These are phyloP conservation scores for Drosophila nannoptera DNA, from an alignment of 1,140 invertebrate species.

Conservation along the genomic window DNA sequence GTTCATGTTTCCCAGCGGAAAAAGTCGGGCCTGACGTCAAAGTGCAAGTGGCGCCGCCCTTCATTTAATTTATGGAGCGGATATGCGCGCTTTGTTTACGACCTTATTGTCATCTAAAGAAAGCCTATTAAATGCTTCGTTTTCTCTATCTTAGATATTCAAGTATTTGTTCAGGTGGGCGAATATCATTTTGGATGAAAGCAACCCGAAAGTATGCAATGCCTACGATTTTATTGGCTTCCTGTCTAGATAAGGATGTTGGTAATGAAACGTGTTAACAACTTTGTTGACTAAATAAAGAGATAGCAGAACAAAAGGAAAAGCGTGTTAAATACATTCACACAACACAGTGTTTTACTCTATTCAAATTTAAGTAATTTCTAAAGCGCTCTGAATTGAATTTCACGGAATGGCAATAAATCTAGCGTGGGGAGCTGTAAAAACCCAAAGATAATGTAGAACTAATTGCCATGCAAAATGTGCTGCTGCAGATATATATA, in stretches of 20 bases:
- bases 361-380: too few relatives aligned
- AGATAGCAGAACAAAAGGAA: too few relatives aligned
- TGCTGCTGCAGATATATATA: not conserved
- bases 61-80: not conserved
- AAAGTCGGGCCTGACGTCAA: conserved; percentile 29
- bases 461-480: conserved; percentile 42
- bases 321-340: too few relatives aligned
- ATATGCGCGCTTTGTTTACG: conserved; percentile 14
- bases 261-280: not conserved
- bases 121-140: not conserved
- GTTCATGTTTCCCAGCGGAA: conserved; percentile 1
- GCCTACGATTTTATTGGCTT: too few relatives aligned
- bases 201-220: conserved; percentile 26
- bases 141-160: too few relatives aligned
- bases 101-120: conserved; percentile 7
- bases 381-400: too few relatives aligned
- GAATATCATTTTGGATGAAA: not conserved
- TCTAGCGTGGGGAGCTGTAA: not conserved
- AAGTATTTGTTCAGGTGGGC: too few relatives aligned
- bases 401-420: not conserved
- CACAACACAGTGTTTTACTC: too few relatives aligned
- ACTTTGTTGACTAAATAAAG: too few relatives aligned
- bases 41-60: conserved; percentile 17
- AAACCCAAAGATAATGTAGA: conserved; percentile 2
- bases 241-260: too few relatives aligned